A percentile compares a stretch with the other conserved stretches of the same genome.
Conservation (phyloP, 2,113 vertebrate species). For the Vidua macroura region DNA sequence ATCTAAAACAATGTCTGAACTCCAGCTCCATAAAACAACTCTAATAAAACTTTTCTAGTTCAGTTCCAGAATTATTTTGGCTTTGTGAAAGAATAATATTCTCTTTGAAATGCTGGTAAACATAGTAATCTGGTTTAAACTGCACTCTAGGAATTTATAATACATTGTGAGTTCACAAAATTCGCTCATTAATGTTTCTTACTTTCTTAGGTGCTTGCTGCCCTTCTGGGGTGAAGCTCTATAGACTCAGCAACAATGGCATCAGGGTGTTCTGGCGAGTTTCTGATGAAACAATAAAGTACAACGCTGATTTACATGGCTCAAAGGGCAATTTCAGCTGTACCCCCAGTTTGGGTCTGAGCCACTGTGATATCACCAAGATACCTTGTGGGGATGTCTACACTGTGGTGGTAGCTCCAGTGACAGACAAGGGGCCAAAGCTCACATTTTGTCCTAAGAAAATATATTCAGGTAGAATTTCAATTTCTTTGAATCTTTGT, state of each 20-base stretch:
- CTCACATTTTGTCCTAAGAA: conserved; percentile 84
- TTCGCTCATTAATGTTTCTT: not conserved
- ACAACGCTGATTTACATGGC: conserved; percentile 78
- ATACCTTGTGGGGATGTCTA: conserved; percentile 87
- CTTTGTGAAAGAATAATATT: not conserved
- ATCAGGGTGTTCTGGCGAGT: conserved; percentile 84
- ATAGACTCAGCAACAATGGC: conserved; percentile 75
- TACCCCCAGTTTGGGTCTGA: conserved; percentile 60
- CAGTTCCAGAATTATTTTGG: not conserved
- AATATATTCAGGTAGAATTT: conserved; percentile 83
- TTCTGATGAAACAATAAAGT: conserved; percentile 65
- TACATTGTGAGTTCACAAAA: not conserved
- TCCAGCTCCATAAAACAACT: not conserved
- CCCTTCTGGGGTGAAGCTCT: conserved; percentile 84
- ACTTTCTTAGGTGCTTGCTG: conserved; percentile 83
- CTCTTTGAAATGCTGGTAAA: not conserved
- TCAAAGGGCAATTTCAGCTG: conserved; percentile 87
- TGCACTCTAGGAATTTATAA: not conserved
- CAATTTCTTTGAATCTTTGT: not conserved
- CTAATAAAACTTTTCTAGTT: not conserved
- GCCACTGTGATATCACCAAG: conserved; percentile 80
- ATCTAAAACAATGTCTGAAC: not conserved
- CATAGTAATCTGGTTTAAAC: not conserved
- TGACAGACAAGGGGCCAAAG: conserved; percentile 69
- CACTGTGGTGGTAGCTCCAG: conserved; percentile 80